These are phyloP conservation scores for Phylloscopus trochilus DNA, from an alignment of 2,113 vertebrate genomes.

Conservation along the genomic window DNA sequence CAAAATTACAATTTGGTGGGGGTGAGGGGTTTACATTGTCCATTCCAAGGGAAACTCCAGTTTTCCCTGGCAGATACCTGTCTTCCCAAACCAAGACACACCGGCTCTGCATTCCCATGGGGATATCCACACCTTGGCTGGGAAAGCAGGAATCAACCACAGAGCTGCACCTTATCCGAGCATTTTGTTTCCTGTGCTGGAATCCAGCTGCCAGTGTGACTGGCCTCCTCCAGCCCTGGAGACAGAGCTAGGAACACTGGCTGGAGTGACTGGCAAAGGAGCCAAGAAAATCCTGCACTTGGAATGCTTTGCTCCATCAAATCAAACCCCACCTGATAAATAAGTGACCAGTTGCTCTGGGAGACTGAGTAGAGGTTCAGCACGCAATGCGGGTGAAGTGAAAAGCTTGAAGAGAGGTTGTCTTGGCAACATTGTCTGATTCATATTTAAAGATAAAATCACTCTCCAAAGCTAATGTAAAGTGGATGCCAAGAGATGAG, in stretches of 20 bases:
- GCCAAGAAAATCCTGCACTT: neutral
- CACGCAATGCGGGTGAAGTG: neutral
- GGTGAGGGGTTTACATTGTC: no score
- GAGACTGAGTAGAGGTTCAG: neutral
- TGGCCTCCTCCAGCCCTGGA: neutral
- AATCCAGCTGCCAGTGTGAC: neutral
- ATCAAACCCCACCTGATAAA: neutral
- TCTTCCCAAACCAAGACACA: no score
- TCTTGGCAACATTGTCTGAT: conserved; percentile 19
- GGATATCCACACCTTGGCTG: neutral
- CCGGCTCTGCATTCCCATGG: accelerated
- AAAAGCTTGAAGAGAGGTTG: neutral
- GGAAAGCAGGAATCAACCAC: neutral
- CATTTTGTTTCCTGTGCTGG: neutral
- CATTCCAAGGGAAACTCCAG: no score
- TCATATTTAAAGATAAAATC: conserved; percentile 28
- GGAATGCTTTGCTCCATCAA: neutral
- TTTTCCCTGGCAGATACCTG: no score
- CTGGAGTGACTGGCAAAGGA: neutral
- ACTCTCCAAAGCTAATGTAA: conserved; percentile 4
- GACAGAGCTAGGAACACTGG: neutral
- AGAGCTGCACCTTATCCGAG: neutral
- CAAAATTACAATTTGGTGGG: no score
- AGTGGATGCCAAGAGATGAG: neutral
- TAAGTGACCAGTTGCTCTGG: neutral